Base-by-base conservation (phyloP, 2,797 vertebrate genomes). In the Cynodonichthys magdalenae region DNA sequence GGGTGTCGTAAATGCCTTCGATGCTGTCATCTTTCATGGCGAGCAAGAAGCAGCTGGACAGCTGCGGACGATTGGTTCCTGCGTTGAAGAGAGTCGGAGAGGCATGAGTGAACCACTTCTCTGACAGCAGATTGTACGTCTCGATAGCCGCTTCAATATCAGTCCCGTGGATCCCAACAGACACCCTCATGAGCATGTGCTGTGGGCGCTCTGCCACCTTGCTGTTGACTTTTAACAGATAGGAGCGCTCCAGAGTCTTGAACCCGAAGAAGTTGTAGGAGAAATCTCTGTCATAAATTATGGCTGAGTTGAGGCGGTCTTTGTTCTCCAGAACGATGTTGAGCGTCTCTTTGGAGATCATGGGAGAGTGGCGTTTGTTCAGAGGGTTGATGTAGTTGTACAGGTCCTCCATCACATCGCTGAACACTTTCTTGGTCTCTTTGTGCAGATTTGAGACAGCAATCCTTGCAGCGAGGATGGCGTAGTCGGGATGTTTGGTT, bases 181-280 rank as follows among this genome's bases (percentile, higher is more conserved):
- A 79, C 2, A 99, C 98, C 51, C 98, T 91, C 98, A 99, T 99
- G 69, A 99, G 83, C 98, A 99, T 99, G 84, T 99, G 97, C 55
- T 99, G 98, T 0, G 98, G 98, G 0, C 98, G 94, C 78, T 99
- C 98, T 0, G 97, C 95, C 54, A 99, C 97, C 91, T 98, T 98
- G 46, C 95, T 94, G 75, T 95, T 93, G 77, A 98, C 95, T 87
- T 98, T 99, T 78, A 99, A 82, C 84, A 99, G 89, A 86, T 99
- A 99, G 15, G 97, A 99, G 4, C 97, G 93, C 68, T 99, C 97
- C 54, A 99, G 87, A 0, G 97, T 99, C 95, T 99, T 99, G 84
- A 99, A 99, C 34, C 98, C 97, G 52, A 99, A 99, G 84, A 96
- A 99, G 87, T 99, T 99, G 81, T 99, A 99, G 81, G 96, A 96